Evolutionary conservation across 2,797 vertebrate species (phyloP).

Genomic region (Discoglossus pictus): DNA sequence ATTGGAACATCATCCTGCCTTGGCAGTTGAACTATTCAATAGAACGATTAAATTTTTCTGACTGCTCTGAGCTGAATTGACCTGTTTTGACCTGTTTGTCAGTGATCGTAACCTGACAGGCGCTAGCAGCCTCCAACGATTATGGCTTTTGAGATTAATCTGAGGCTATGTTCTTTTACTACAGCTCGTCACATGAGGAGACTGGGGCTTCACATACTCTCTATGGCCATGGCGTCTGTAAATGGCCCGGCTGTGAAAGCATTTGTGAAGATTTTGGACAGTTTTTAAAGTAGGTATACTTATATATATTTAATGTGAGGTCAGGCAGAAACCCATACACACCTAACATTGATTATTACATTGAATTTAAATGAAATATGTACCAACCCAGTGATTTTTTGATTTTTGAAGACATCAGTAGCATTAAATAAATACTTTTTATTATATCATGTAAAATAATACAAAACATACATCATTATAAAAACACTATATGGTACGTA

Average conservation of each 20-base stretch:
- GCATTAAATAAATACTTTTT: too few relatives aligned
- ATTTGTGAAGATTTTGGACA: conserved; percentile 99
- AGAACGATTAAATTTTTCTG: conserved; percentile 81
- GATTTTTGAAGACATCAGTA: too few relatives aligned
- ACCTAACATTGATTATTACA: too few relatives aligned
- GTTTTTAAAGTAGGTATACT: conserved; percentile 94
- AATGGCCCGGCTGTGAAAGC: conserved; percentile 98
- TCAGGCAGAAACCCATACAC: too few relatives aligned
- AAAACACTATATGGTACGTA: too few relatives aligned
- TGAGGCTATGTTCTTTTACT: conserved; percentile 70
- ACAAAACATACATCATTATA: too few relatives aligned
- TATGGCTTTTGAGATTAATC: conserved; percentile 75
- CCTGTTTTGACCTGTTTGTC: conserved; percentile 79
- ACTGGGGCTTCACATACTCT: conserved; percentile 92
- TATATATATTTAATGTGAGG: too few relatives aligned
- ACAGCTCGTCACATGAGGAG: conserved; percentile 94
- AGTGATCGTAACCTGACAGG: conserved; percentile 79
- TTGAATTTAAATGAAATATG: too few relatives aligned
- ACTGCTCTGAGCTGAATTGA: conserved; percentile 78
- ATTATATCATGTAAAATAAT: too few relatives aligned
- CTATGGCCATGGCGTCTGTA: conserved; percentile 97
- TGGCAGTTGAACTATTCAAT: conserved; percentile 75
- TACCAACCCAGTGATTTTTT: too few relatives aligned
- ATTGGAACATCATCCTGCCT: conserved; percentile 78
- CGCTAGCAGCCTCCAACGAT: conserved; percentile 72